Base-by-base conservation (phyloP, 2,888 invertebrate genomes). In the Tachina fera region DNA sequence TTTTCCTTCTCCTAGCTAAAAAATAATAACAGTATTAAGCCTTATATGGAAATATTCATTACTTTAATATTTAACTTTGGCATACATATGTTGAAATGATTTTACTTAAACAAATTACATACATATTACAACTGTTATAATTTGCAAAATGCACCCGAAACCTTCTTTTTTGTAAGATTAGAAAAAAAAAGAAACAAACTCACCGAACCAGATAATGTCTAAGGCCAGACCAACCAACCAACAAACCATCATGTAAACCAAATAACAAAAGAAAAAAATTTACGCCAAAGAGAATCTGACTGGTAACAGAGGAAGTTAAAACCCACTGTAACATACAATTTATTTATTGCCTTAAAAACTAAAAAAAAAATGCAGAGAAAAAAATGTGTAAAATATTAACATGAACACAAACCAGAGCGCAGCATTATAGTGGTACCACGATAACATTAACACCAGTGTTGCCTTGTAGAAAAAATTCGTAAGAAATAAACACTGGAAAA, bases 141-240 rank as follows among this genome's bases (percentile, higher is more conserved):
- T 14, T 3, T 22, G 14, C 1, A 49, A 65, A 65, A 47, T 11
- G 22, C 19, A n/a, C 8, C 22, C 10, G 1, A 49, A n/a, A 58
- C 56, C 47, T 39, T 19, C 22, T 19, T 56, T 70, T 70, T 14
- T 61, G 22, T 51, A 9, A 60, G 0, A 53, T 45, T 22, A 51
- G 31, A 76, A 31, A 41, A 31, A 41, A 51, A 61, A 39, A 31
- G 1, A 16, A 58, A 61, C 8, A 70, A 77, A 86, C 75, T 79
- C 79, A 83, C 67, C 76, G 79, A 83, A 76, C 82, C 85, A 75
- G 78, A 86, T 82, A 82, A 85, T 82, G 49, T 58, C 75, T 79
- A 53, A 75, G 75, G 78, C 76, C 81, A 81, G 74, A 70, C 78
- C 74, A 76, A 51, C 16, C 58, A 58, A 72, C 81, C 77, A 74